Percentiles rank a stretch among this genome's conserved stretches.
Evolutionary conservation across 2,113 vertebrate species (phyloP).

Genomic region (Penelope pileata): DNA sequence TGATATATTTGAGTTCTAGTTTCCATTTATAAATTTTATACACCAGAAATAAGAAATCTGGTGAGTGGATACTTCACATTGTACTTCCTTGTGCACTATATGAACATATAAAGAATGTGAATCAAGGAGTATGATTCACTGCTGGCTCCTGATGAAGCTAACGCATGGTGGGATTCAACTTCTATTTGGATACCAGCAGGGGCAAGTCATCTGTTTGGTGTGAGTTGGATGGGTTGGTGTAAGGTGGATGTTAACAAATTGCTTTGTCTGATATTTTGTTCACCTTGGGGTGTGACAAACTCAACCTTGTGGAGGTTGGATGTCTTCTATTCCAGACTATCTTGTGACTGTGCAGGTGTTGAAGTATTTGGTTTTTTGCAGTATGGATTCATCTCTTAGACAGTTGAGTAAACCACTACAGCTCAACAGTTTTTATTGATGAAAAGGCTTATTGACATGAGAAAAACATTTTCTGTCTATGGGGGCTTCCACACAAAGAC

Average conservation of each 20-base stretch:
- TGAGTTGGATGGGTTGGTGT: not conserved
- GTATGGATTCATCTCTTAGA: not conserved
- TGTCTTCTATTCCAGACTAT: not conserved
- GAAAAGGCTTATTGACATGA: not conserved
- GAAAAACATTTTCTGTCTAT: not conserved
- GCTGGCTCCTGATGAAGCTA: not conserved
- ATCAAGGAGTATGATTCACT: accelerated
- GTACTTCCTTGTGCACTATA: not conserved
- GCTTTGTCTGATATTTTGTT: not conserved
- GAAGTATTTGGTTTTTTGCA: not conserved
- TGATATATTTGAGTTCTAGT: not conserved
- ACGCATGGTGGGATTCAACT: not conserved
- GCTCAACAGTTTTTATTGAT: not conserved
- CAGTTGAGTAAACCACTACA: not conserved
- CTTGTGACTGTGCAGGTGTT: not conserved
- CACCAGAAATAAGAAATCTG: not conserved
- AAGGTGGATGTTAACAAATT: not conserved
- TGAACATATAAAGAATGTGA: not conserved
- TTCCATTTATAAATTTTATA: not conserved
- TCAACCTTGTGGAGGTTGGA: not conserved
- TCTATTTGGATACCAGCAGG: not conserved
- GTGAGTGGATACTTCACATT: not conserved
- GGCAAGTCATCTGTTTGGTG: not conserved
- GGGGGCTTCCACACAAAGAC: not conserved
- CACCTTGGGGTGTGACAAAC: not conserved